A percentile compares a stretch with the other conserved stretches of the same genome.
Evolutionary conservation across 2,113 vertebrate genomes (phyloP).

Genomic region (Sialia sialis): DNA sequence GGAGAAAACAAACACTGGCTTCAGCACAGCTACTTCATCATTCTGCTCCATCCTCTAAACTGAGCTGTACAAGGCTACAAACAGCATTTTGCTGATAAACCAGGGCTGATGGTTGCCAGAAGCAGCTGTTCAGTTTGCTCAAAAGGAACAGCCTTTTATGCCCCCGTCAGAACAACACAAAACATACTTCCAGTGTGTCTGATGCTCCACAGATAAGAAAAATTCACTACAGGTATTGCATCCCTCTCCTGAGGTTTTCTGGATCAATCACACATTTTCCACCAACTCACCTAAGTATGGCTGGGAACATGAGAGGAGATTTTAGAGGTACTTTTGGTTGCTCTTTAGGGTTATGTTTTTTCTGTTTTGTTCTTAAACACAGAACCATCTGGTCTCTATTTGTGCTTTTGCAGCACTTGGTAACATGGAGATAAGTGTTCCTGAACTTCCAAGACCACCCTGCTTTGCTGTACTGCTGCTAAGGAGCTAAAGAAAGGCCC

Average conservation of each 20-base stretch:
- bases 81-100: not conserved
- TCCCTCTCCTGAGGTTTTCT: not conserved
- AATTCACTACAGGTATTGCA: not conserved
- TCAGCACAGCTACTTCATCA: not conserved
- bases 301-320: not conserved
- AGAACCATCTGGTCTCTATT: not conserved
- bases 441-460: not conserved
- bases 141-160: not conserved
- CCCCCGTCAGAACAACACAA: not conserved
- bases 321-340: not conserved
- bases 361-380: not conserved
- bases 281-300: not conserved
- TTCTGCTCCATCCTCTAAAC: not conserved
- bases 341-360: not conserved
- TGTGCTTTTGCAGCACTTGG: not conserved
- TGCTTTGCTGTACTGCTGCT: not conserved
- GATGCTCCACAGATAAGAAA: not conserved
- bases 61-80: not conserved
- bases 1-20: slow-evolving; percentile 18
- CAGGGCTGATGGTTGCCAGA: not conserved
- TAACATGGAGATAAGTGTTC: not conserved
- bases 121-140: not conserved
- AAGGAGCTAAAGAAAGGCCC: not conserved
- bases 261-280: not conserved
- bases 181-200: not conserved